Conservation (phyloP, 2,797 vertebrate genomes). For the Alectoris magna region DNA sequence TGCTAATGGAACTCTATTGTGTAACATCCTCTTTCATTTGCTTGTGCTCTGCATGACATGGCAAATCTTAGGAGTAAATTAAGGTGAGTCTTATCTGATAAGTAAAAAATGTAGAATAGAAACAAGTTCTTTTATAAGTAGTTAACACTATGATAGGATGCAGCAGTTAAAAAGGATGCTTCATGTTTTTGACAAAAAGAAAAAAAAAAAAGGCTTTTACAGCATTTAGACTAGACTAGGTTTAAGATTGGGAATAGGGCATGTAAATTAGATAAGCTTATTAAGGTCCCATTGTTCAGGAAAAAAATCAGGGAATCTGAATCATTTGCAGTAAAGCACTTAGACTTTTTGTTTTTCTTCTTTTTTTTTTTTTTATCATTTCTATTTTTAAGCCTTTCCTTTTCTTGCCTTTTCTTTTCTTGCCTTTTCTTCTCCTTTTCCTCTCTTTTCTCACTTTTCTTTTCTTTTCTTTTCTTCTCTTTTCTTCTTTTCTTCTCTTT, state of each 20-base stretch:
- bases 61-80: not conserved
- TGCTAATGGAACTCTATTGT: not conserved
- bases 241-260: not conserved
- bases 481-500: too few species aligned
- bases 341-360: not conserved
- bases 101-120: not conserved
- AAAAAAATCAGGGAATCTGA: not conserved
- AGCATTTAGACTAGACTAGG: not conserved
- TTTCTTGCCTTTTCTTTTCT: too few species aligned
- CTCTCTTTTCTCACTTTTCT: too few species aligned
- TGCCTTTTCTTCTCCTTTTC: too few species aligned
- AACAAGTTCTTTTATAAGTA: not conserved
- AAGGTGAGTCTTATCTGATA: not conserved
- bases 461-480: too few species aligned
- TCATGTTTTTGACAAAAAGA: not conserved
- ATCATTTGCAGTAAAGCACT: not conserved
- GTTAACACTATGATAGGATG: not conserved
- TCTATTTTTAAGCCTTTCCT: too few species aligned
- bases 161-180: not conserved
- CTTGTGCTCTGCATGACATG: not conserved
- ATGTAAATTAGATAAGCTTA: not conserved
- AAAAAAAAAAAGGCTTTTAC: not conserved
- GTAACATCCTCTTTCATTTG: constrained; percentile 1
- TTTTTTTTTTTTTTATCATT: not conserved
- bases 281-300: not conserved